Evolutionary conservation across 2,888 invertebrate species (phyloP).

Genomic region (Drosophila nr. perissopoda): DNA sequence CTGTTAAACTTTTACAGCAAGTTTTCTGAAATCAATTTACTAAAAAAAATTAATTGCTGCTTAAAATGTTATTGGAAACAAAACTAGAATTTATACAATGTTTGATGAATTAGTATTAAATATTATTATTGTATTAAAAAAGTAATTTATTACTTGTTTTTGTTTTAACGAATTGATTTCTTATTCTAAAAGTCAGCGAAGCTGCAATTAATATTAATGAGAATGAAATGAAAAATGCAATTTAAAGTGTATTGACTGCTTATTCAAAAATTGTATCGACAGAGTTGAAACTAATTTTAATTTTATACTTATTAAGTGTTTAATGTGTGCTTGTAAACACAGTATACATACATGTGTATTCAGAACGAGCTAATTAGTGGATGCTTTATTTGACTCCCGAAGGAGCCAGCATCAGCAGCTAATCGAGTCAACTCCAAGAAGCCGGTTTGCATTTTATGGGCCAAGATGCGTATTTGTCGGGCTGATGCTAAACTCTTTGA

Average conservation of each 20-base stretch:
- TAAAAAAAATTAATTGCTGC: background rate
- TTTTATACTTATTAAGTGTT: background rate
- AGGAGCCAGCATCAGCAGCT: slow-evolving; percentile 13
- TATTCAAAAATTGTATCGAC: too few species aligned
- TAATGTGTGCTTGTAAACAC: background rate
- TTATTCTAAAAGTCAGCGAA: background rate
- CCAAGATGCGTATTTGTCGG: slow-evolving; percentile 1
- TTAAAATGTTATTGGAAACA: background rate
- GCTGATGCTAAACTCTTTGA: slow-evolving; percentile 22
- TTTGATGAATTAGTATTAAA: background rate
- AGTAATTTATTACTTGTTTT: background rate
- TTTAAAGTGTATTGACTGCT: background rate
- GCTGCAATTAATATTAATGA: background rate
- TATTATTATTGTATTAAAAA: too few species aligned
- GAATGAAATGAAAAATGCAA: background rate
- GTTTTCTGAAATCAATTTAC: background rate
- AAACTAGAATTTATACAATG: background rate
- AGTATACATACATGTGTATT: background rate
- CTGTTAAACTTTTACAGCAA: background rate
- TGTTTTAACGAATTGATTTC: background rate
- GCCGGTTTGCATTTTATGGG: slow-evolving; percentile 16
- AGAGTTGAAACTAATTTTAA: background rate
- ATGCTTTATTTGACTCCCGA: background rate
- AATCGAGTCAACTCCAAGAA: slow-evolving; percentile 21
- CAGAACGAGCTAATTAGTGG: background rate